phyloP scores from a whole-genome alignment of 2,888 invertebrate species.

The Chloroclysta siterata region DNA sequence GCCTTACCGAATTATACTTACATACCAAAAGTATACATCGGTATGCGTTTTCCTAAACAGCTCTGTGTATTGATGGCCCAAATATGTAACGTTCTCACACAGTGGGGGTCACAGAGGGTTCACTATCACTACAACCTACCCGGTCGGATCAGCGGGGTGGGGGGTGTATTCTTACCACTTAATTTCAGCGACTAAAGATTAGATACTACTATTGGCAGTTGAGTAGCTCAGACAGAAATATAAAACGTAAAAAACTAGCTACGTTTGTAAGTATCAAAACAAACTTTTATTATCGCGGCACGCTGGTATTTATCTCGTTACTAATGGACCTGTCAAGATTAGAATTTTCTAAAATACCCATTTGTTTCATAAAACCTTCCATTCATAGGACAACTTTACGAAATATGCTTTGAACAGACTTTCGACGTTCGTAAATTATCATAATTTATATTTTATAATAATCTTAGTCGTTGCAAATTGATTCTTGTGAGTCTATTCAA shows the following conservation, averaged over 20 bases:
- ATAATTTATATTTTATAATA: neutral
- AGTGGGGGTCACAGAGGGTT: no score
- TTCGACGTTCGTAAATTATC: neutral
- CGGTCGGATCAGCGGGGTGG: no score
- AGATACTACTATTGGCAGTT: neutral
- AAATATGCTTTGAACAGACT: neutral
- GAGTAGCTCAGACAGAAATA: no score
- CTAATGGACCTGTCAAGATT: constrained; percentile 33
- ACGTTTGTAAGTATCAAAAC: neutral
- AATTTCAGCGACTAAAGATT: neutral
- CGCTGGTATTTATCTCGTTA: constrained; percentile 16
- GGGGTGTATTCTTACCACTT: no score
- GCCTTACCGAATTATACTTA: no score
- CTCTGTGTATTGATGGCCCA: no score
- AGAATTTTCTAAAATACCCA: constrained; percentile 18
- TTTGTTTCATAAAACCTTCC: constrained; percentile 13
- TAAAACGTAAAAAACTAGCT: neutral
- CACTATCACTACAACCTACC: no score
- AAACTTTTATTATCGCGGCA: constrained; percentile 1
- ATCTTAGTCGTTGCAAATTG: neutral
- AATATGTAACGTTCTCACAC: no score
- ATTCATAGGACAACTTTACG: constrained; percentile 4
- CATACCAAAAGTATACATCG: no score
- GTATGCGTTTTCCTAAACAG: no score
- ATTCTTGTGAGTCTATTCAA: no score